Conservation (phyloP, 2,888 invertebrate species). For the Ryuthela nishihirai region DNA sequence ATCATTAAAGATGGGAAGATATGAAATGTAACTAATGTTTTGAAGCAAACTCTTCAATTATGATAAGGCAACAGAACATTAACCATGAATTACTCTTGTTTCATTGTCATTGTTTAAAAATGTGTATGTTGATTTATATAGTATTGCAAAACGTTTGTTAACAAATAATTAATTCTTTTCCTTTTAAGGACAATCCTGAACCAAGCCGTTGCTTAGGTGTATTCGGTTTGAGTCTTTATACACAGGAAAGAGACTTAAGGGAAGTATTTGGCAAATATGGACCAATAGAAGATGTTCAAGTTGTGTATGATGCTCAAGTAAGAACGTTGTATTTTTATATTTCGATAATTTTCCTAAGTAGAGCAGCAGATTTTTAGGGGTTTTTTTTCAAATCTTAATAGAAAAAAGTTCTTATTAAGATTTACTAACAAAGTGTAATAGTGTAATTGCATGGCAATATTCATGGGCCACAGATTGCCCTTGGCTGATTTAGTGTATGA, state of each 20-base stretch:
- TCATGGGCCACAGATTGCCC: no score
- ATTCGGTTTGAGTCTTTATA: conserved; percentile 89
- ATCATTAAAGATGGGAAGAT: no score
- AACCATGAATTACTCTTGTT: neutral
- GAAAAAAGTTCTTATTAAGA: no score
- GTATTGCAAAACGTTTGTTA: neutral
- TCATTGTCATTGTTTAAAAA: neutral
- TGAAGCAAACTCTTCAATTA: no score
- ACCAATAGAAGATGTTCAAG: conserved; percentile 83
- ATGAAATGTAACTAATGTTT: no score
- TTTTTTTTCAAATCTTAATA: no score
- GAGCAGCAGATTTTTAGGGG: no score
- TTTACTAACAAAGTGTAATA: no score
- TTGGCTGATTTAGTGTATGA: no score
- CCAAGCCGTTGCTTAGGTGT: conserved; percentile 88
- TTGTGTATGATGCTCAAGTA: conserved; percentile 94
- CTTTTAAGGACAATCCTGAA: conserved; percentile 58
- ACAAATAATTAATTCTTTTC: neutral
- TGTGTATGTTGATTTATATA: neutral
- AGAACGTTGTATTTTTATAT: conserved; percentile 41
- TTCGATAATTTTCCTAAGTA: no score
- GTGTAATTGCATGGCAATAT: no score
- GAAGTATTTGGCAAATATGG: conserved; percentile 92
- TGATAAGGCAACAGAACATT: no score
- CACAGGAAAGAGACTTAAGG: conserved; percentile 85